phyloP scores from a whole-genome alignment of 2,888 invertebrate genomes.

The Nesidiocoris tenuis region DNA sequence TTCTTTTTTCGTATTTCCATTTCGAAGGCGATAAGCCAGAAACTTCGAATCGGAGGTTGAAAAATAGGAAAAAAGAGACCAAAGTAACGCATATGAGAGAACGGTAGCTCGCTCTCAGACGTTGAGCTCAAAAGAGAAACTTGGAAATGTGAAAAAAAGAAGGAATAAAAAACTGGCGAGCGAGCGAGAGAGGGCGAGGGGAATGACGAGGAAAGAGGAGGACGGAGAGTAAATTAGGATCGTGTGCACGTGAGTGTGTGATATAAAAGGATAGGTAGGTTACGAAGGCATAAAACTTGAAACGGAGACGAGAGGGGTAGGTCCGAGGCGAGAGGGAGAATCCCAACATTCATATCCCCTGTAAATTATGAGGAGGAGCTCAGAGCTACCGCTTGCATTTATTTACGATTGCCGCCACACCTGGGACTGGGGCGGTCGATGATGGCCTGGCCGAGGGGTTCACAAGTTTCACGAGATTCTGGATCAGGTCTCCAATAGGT shows the following conservation, averaged over 20 bases:
- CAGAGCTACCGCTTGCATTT: constrained; percentile 36
- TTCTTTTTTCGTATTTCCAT: constrained; percentile 1
- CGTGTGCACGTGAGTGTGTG: background rate
- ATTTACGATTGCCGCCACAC: constrained; percentile 40
- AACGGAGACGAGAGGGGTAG: constrained; percentile 10
- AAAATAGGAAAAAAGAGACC: background rate
- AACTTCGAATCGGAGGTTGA: constrained; percentile 20
- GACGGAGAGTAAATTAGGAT: background rate
- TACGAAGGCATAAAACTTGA: background rate
- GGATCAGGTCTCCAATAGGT: too few relatives aligned
- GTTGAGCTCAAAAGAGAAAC: background rate
- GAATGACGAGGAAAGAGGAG: constrained; percentile 16
- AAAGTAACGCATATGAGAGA: constrained; percentile 14
- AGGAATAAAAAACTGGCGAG: constrained; percentile 3
- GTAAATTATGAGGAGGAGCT: constrained; percentile 41
- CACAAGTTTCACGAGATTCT: background rate
- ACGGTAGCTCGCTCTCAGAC: constrained; percentile 17
- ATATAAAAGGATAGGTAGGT: background rate
- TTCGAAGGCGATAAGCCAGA: constrained; percentile 31
- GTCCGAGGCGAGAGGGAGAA: constrained; percentile 19
- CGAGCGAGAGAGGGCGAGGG: constrained; percentile 21
- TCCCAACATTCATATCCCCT: constrained; percentile 41
- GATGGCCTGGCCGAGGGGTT: background rate
- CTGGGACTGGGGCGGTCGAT: constrained; percentile 11
- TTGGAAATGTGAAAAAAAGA: constrained; percentile 1